A percentile compares a stretch with the other conserved stretches of the same genome.
These are phyloP conservation scores for Heliornis fulica DNA, from an alignment of 2,113 vertebrate genomes.

Conservation along the genomic window DNA sequence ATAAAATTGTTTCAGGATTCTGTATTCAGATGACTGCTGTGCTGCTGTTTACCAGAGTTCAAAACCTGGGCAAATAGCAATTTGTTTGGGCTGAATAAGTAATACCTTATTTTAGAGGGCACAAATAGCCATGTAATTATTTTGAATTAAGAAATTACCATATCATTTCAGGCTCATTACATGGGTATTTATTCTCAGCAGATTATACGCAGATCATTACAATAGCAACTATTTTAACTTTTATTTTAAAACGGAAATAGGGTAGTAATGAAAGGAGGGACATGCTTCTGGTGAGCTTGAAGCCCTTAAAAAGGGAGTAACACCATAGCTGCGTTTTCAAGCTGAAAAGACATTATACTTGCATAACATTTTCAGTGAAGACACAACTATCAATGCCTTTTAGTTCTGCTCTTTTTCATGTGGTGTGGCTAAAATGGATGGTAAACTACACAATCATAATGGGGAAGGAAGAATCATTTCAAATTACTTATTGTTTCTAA, in stretches of 20 bases:
- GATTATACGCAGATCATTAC: constrained; percentile 14
- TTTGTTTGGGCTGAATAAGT: constrained; percentile 63
- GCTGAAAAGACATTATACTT: not conserved
- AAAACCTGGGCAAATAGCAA: constrained; percentile 60
- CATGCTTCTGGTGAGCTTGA: not conserved
- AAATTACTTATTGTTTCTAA: not conserved
- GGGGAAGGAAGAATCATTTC: not conserved
- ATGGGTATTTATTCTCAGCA: constrained; percentile 49
- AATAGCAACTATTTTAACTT: not conserved
- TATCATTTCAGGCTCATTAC: constrained; percentile 66
- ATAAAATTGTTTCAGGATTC: constrained; percentile 8
- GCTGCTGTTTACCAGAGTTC: constrained; percentile 52
- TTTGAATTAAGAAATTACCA: constrained; percentile 66
- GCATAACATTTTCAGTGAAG: not conserved
- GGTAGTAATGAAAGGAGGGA: not conserved
- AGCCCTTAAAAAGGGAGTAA: not conserved
- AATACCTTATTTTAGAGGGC: constrained; percentile 51
- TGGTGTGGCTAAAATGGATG: not conserved
- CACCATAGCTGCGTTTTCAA: not conserved
- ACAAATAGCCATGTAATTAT: constrained; percentile 68
- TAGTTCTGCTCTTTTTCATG: not conserved
- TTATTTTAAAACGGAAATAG: not conserved
- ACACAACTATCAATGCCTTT: not conserved
- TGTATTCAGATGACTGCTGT: constrained; percentile 6
- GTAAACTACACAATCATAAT: not conserved